Base-by-base conservation (phyloP, 1,140 invertebrate species). In the Drosophila albomicans region DNA sequence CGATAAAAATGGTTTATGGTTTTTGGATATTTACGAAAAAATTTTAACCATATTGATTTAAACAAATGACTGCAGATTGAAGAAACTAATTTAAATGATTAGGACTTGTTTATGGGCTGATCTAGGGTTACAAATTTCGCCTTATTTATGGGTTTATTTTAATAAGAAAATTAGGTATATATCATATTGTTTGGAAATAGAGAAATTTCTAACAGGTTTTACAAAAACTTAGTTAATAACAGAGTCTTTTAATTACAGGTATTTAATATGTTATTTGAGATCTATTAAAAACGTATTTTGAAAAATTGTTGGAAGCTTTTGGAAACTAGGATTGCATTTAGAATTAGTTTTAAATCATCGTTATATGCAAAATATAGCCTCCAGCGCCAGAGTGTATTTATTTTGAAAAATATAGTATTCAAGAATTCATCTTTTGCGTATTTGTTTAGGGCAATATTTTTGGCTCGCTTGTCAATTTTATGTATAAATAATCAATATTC, bases 381-480 rank as follows among this genome's bases (percentile, higher is more conserved):
- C n/a, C 0, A 25, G 66, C 66, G 54, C 20, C 6, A 13, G 25
- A 30, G 20, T 25, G 20, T 3, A 25, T 25, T 25, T 25, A 25
- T 25, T 25, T 20, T 3, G 0, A 20, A 20, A 20, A 25, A 25
- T 25, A 25, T 25, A 25, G 20, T 38, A 59, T 45, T 13, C 30
- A 58, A 28, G 15, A 5, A 5, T 56, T 52, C 49, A 46, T 62
- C 56, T 63, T 58, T 52, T 7, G n/a, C 8, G 43, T 59, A 69
- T 79, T 79, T 70, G 76, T 67, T 45, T 72, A 69, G 54, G 32
- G 79, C 66, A 69, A 88, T 87, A 78, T 69, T 80, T 70, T 43
- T 56, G 57, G 64, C 77, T 62, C 62, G 77, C 62, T 70, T 88
- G 85, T 88, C 85, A 75, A 75, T 63, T 65, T 66, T 75, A 25